Conservation (phyloP, 2,888 invertebrate species). For the Megaustenia siamemsis region DNA sequence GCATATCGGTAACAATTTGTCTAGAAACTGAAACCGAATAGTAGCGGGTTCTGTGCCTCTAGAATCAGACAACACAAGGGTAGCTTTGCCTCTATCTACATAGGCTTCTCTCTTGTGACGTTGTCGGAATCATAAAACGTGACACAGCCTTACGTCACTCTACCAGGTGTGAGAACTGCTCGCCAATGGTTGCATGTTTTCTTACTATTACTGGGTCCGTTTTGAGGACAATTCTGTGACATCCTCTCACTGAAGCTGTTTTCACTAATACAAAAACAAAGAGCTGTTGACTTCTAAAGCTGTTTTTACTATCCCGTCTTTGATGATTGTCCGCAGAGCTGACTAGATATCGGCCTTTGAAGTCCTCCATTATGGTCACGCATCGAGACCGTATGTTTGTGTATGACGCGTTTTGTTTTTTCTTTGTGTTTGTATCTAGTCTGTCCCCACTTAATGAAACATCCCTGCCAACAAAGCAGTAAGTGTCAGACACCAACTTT, state of each 20-base stretch:
- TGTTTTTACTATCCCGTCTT: conserved; percentile 14
- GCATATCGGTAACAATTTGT: too few relatives aligned
- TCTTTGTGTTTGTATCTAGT: background rate
- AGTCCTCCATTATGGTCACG: too few relatives aligned
- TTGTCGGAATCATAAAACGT: too few relatives aligned
- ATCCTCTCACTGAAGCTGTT: background rate
- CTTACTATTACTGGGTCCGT: background rate
- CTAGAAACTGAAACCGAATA: too few relatives aligned
- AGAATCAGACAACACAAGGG: too few relatives aligned
- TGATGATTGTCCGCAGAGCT: background rate
- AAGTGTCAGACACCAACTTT: background rate
- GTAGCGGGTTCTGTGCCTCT: too few relatives aligned
- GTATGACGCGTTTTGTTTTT: background rate
- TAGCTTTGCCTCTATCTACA: too few relatives aligned
- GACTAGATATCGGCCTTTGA: background rate
- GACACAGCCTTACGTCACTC: background rate
- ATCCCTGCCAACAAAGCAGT: background rate
- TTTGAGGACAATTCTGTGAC: background rate
- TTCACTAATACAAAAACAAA: background rate
- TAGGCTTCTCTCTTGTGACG: too few relatives aligned
- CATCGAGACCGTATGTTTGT: background rate
- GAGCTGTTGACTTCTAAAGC: background rate
- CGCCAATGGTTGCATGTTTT: background rate
- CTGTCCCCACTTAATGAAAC: background rate
- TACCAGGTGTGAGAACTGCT: background rate